Conservation (phyloP, 2,113 vertebrate species). For the Isurus oxyrinchus region DNA sequence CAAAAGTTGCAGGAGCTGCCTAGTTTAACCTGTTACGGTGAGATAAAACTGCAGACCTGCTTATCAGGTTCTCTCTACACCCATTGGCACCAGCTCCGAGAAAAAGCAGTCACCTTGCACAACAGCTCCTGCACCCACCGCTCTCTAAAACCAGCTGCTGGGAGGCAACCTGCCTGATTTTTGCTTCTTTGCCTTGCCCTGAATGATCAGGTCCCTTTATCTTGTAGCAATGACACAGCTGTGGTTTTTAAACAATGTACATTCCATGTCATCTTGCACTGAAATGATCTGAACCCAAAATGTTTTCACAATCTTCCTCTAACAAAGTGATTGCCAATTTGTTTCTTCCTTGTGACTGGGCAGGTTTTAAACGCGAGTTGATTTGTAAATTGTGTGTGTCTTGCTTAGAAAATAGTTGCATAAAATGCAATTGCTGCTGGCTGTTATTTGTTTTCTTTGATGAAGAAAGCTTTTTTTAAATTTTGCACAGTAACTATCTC, state of each 20-base stretch:
- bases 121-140: not conserved
- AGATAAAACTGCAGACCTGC: not conserved
- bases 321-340: not conserved
- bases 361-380: not conserved
- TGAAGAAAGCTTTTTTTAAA: not conserved
- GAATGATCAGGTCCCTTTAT: not conserved
- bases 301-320: not conserved
- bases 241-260: not conserved
- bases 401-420: not conserved
- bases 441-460: not conserved
- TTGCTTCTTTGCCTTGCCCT: not conserved
- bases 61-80: not conserved
- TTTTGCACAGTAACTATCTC: not conserved
- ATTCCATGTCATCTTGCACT: not conserved
- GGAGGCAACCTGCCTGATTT: not conserved
- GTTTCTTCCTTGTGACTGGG: not conserved
- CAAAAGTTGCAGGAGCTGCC: not conserved
- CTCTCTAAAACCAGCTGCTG: not conserved
- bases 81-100: not conserved
- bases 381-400: not conserved
- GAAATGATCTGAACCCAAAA: not conserved
- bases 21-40: not conserved
- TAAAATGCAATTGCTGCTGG: slow-evolving; percentile 9
- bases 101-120: not conserved
- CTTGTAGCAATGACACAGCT: not conserved